A percentile compares a stretch with the other conserved stretches of the same genome.
phyloP scores from a whole-genome alignment of 92 coral and sea anemone species.

The Phenganax subtilis region DNA sequence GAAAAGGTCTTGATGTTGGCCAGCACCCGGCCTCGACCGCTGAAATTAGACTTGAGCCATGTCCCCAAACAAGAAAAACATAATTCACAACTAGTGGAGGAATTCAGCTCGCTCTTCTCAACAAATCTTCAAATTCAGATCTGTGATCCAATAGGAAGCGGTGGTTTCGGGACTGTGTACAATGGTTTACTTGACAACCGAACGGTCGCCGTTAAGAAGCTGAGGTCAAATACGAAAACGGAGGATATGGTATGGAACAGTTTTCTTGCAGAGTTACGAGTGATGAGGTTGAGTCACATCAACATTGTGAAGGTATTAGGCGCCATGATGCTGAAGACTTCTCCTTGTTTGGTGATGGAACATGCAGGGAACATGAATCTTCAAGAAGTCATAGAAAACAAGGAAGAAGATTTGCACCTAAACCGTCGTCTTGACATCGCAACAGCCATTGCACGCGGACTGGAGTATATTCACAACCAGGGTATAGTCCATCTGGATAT shows the following conservation, averaged over 20 bases:
- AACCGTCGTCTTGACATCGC: slow-evolving; percentile 63
- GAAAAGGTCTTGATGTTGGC: slow-evolving; percentile 15
- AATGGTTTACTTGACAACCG: slow-evolving; percentile 60
- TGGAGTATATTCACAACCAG: slow-evolving; percentile 64
- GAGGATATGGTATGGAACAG: slow-evolving; percentile 67
- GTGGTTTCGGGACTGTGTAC: slow-evolving; percentile 87
- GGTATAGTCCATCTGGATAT: slow-evolving; percentile 76
- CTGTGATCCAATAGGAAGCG: slow-evolving; percentile 69
- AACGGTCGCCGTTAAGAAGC: slow-evolving; percentile 70
- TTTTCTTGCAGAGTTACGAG: slow-evolving; percentile 68
- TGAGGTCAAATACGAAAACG: slow-evolving; percentile 59
- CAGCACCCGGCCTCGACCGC: slow-evolving; percentile 25
- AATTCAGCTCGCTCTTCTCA: background rate
- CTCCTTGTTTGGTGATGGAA: slow-evolving; percentile 73
- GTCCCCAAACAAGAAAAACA: slow-evolving; percentile 18
- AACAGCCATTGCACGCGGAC: slow-evolving; percentile 65
- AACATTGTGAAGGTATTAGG: slow-evolving; percentile 78
- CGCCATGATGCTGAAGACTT: slow-evolving; percentile 61
- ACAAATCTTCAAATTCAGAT: slow-evolving; percentile 28
- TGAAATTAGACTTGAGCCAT: slow-evolving; percentile 27
- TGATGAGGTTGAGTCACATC: slow-evolving; percentile 60
- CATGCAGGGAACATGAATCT: slow-evolving; percentile 79
- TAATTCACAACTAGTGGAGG: background rate
- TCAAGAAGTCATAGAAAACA: slow-evolving; percentile 71
- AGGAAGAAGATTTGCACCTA: slow-evolving; percentile 50